Base-by-base conservation (phyloP, 2,888 invertebrate genomes). In the Xestia c-nigrum region DNA sequence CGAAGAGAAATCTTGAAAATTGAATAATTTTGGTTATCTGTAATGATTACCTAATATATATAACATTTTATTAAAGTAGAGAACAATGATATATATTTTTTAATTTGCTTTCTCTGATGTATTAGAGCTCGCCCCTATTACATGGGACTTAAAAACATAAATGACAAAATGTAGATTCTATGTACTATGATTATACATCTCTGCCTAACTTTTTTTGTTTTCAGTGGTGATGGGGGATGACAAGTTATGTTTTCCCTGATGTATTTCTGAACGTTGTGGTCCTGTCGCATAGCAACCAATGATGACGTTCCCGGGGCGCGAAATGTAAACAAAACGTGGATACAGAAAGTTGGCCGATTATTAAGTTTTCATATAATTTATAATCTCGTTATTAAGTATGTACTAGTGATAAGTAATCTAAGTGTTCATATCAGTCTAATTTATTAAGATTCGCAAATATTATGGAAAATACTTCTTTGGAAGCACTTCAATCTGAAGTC, bases 401-500 rank as follows among this genome's bases (percentile, higher is more conserved):
- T 63, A 61, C 16, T 57, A 61, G n/a, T 64, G 19, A 68, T 57
- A 64, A 43, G n/a, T 72, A 63, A 31, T 63, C 6, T 65, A 38
- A 55, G 59, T 70, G 19, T 46, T 16, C 7, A n/a, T 65, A 38
- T 65, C 38, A 5, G 1, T 5, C 16, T 21, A 38, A 55, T 52
- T 66, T 16, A 24, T 50, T 40, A 55, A 1, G 16, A 59, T 66
- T 66, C 21, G 5, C 65, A 68, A 63, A 50, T 73, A 83, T 72
- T 78, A 95, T 94, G 93, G 94, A 94, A 80, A 89, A 88, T 77
- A 78, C 87, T 63, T 85, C 88, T 72, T 89, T 91, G 79, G 92
- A 94, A 78, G 93, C 94, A 68, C 91, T 97, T 80, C 95, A 97
- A 87, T 93, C 92, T 63, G 97, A 97, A 94, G 91, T 97, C 47